These are phyloP conservation scores for Xylota sylvarum DNA, from an alignment of 2,888 invertebrate species.

Conservation along the genomic window DNA sequence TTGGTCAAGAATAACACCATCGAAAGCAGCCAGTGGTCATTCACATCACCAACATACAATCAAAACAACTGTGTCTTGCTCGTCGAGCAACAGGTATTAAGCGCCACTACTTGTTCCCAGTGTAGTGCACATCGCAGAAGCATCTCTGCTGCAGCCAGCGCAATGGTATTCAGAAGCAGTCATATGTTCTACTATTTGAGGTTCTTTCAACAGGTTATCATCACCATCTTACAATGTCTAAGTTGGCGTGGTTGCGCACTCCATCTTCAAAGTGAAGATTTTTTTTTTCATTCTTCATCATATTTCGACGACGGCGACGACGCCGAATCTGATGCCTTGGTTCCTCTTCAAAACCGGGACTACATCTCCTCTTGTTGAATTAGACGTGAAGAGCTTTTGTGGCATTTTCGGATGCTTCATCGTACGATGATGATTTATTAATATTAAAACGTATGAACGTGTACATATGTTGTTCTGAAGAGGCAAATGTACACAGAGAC, in stretches of 20 bases:
- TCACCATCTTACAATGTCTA: slow-evolving; percentile 57
- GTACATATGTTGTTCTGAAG: slow-evolving; percentile 46
- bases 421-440: slow-evolving; percentile 58
- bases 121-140: slow-evolving; percentile 45
- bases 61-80: slow-evolving; percentile 44
- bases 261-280: slow-evolving; percentile 48
- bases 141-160: slow-evolving; percentile 30
- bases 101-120: slow-evolving; percentile 66
- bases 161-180: slow-evolving; percentile 63
- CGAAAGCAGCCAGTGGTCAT: slow-evolving; percentile 51
- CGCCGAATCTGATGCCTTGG: slow-evolving; percentile 66
- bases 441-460: slow-evolving; percentile 54
- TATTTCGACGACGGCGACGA: slow-evolving; percentile 43
- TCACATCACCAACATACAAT: slow-evolving; percentile 52
- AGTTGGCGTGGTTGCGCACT: slow-evolving; percentile 60
- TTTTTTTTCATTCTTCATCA: slow-evolving; percentile 44
- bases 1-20: slow-evolving; percentile 63
- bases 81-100: slow-evolving; percentile 52
- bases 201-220: slow-evolving; percentile 62
- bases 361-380: slow-evolving; percentile 71
- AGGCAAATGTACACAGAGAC: slow-evolving; percentile 63
- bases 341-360: slow-evolving; percentile 61
- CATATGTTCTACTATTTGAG: slow-evolving; percentile 48
- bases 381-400: slow-evolving; percentile 75
- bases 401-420: slow-evolving; percentile 64